Evolutionary conservation across 2,113 vertebrate species (phyloP).

Genomic region (Typhlomys cinereus): DNA sequence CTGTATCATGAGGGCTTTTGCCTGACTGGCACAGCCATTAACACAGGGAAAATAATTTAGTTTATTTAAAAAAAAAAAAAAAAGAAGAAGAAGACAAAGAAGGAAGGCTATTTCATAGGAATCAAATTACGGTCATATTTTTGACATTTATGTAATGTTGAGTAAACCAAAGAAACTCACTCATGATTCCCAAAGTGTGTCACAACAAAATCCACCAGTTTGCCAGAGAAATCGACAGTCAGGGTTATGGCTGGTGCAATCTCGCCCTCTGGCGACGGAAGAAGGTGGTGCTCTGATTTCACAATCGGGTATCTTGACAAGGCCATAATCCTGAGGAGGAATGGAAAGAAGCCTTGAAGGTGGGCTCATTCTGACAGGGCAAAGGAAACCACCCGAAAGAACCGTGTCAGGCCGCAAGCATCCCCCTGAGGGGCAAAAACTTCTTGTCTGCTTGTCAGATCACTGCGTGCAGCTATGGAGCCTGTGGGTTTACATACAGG

Average conservation of each 20-base stretch:
- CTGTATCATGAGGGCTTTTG: not conserved
- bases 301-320: slow-evolving; percentile 85
- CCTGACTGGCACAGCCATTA: not conserved
- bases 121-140: not conserved
- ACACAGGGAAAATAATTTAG: not conserved
- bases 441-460: fast-evolving
- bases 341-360: not conserved
- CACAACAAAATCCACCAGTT: slow-evolving; percentile 84
- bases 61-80: not conserved
- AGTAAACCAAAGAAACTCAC: slow-evolving; percentile 75
- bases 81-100: not conserved
- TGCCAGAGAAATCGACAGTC: slow-evolving; percentile 82
- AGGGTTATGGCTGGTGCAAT: slow-evolving; percentile 86
- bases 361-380: not conserved
- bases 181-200: slow-evolving; percentile 87
- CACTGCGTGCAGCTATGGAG: not conserved
- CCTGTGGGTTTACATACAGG: not conserved
- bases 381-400: not conserved
- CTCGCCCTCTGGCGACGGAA: slow-evolving; percentile 87
- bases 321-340: slow-evolving; percentile 81
- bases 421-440: not conserved
- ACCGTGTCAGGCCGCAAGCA: not conserved
- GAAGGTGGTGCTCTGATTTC: slow-evolving; percentile 85
- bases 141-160: not conserved
- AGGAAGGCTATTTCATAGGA: not conserved